Percentiles rank a stretch among this genome's conserved stretches.
Evolutionary conservation across 2,113 vertebrate species (phyloP).

Genomic region (Sinocyclocheilus rhinocerous): DNA sequence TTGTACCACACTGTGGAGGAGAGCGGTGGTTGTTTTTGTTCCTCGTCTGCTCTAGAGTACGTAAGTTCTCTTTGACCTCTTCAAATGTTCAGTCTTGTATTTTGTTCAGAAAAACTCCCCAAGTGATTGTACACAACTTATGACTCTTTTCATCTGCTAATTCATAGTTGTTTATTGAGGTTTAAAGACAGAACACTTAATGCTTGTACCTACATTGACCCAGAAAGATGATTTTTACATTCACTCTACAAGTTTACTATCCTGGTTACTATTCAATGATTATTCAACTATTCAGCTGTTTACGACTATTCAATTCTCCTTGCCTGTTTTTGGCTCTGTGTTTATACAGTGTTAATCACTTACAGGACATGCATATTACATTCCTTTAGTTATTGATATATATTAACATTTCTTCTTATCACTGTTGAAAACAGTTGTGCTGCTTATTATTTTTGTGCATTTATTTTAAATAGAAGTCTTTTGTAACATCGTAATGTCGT

Average conservation of each 20-base stretch:
- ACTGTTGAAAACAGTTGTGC: not conserved
- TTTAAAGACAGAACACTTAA: not conserved
- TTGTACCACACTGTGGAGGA: not conserved
- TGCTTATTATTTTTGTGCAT: not conserved
- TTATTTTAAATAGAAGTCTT: not conserved
- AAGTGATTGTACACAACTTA: not conserved
- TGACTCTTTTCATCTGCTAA: not conserved
- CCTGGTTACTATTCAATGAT: not conserved
- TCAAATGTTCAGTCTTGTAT: not conserved
- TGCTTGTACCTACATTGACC: not conserved
- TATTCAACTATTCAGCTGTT: no score
- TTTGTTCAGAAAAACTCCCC: not conserved
- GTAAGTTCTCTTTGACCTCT: slow-evolving; percentile 8
- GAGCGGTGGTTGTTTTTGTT: not conserved
- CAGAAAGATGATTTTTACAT: not conserved
- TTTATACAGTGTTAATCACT: not conserved
- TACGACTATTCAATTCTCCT: no score
- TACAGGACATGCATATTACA: not conserved
- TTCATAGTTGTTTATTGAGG: not conserved
- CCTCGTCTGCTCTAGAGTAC: not conserved
- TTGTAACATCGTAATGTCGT: not conserved
- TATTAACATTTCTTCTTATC: not conserved
- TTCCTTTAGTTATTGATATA: not conserved
- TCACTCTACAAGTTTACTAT: not conserved
- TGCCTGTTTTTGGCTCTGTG: no score